Evolutionary conservation across 2,888 invertebrate genomes (phyloP).

Genomic region (Helleia helle): DNA sequence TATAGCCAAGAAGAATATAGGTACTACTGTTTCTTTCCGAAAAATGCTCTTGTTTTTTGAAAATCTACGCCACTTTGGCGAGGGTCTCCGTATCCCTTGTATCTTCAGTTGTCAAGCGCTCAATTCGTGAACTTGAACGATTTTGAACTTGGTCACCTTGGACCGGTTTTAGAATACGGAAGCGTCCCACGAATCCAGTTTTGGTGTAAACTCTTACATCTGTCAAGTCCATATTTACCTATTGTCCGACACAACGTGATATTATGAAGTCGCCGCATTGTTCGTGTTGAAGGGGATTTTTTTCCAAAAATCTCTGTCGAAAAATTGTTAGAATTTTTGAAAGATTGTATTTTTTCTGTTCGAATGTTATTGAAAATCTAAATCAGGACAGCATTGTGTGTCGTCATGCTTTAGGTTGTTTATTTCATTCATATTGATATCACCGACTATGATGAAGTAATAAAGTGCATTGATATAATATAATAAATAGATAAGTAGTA

Average conservation of each 20-base stretch:
- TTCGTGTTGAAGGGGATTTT: conserved; percentile 1
- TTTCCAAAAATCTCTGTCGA: conserved; percentile 5
- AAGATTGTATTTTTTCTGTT: background rate
- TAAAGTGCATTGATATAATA: too few species aligned
- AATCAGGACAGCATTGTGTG: too few species aligned
- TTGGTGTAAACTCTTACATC: conserved; percentile 45
- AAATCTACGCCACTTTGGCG: too few species aligned
- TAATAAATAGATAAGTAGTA: too few species aligned
- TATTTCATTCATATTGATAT: too few species aligned
- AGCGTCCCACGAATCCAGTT: conserved; percentile 55
- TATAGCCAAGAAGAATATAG: too few species aligned
- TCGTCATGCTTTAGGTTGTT: too few species aligned
- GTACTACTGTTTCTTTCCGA: too few species aligned
- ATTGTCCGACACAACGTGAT: conserved; percentile 23
- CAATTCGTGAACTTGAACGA: background rate
- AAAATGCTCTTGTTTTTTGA: too few species aligned
- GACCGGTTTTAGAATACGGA: conserved; percentile 58
- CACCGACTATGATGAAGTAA: too few species aligned
- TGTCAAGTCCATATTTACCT: conserved; percentile 31
- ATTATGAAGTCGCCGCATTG: conserved; percentile 3
- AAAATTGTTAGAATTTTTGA: conserved; percentile 1
- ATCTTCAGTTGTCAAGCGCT: background rate
- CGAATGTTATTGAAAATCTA: too few species aligned
- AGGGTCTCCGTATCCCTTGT: background rate
- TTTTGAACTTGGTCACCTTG: conserved; percentile 9